Base-by-base conservation (phyloP, 2,888 invertebrate species). In the Coelopa pilipes region DNA sequence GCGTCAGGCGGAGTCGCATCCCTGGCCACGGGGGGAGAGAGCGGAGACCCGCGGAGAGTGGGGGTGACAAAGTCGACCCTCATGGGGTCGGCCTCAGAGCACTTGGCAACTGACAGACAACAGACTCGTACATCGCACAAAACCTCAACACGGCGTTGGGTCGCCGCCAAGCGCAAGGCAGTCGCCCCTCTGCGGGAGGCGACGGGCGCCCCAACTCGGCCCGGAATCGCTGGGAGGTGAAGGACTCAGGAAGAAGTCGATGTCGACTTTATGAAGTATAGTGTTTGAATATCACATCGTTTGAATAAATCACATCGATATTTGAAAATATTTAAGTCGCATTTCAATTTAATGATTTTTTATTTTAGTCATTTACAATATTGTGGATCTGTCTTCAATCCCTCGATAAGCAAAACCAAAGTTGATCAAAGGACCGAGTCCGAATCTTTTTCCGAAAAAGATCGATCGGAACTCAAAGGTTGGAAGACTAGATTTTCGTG, bases 81-180 rank as follows among this genome's bases (percentile, higher is more conserved):
- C 71, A 76, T 12, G 62, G 47, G 47, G 21, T 68, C 55, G 69
- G 46, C 69, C 57, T 45, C 59, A 5, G 67, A 15, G 59, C 47
- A 55, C n/a, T 12, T 5, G 34, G 34, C 34, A 10, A 21, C 10
- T 2, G 24, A 24, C 34, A 0, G 13, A 60, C 4, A 24, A 21
- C 12, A 15, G 7, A 17, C 1, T 50, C 55, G 24, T 13, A 45
- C 63, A 53, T 53, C 62, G 49, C 57, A 50, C 15, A 47, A 46
- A 67, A 83, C 81, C 81, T 70, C 81, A 78, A 76, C 83, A 84
- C 72, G 80, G 81, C 73, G 83, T 77, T 59, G 83, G 84, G 46
- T 82, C 82, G 78, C 82, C 80, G 59, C 85, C 84, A 76, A 84
- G 83, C 7, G 82, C 81, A 19, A 83, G 72, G 70, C 80, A 82